Conservation (phyloP, 2,888 invertebrate species). For the Morpho helenor region DNA sequence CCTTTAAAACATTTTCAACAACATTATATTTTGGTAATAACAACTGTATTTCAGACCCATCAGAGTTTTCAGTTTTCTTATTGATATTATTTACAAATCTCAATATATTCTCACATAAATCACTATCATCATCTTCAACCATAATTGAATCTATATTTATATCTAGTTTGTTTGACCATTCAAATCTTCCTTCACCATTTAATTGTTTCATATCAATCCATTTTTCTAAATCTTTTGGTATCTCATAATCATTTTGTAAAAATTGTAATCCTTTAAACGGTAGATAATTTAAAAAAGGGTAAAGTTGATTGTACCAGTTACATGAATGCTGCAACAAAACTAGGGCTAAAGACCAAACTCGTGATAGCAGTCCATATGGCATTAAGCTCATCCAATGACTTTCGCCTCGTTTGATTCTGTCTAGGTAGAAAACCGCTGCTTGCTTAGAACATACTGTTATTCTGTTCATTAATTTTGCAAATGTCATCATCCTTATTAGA, state of each 20-base stretch:
- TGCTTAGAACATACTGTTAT: slow-evolving; percentile 66
- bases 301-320: slow-evolving; percentile 71
- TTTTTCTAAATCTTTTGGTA: slow-evolving; percentile 64
- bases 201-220: slow-evolving; percentile 73
- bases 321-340: slow-evolving; percentile 67
- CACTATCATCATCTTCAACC: slow-evolving; percentile 41
- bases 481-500: slow-evolving; percentile 73
- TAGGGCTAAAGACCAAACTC: slow-evolving; percentile 75
- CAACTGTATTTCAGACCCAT: slow-evolving; percentile 18
- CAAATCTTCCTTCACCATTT: slow-evolving; percentile 55
- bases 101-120: slow-evolving; percentile 50
- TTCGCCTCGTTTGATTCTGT: slow-evolving; percentile 74
- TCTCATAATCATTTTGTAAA: slow-evolving; percentile 58
- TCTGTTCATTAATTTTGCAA: slow-evolving; percentile 75
- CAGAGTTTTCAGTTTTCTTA: slow-evolving; percentile 29
- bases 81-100: slow-evolving; percentile 55
- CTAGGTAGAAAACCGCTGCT: slow-evolving; percentile 70
- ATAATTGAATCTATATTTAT: slow-evolving; percentile 37
- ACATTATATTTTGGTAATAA: slow-evolving; percentile 16
- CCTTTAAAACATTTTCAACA: slow-evolving; percentile 18
- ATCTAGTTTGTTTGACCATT: slow-evolving; percentile 52
- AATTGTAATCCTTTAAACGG: slow-evolving; percentile 65
- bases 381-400: slow-evolving; percentile 77
- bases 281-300: slow-evolving; percentile 54
- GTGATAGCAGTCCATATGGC: slow-evolving; percentile 74